Evolutionary conservation across 2,113 vertebrate genomes (phyloP), one percentile per base, ranked within the genome.

Genomic region (Melanocharis versteri): DNA sequence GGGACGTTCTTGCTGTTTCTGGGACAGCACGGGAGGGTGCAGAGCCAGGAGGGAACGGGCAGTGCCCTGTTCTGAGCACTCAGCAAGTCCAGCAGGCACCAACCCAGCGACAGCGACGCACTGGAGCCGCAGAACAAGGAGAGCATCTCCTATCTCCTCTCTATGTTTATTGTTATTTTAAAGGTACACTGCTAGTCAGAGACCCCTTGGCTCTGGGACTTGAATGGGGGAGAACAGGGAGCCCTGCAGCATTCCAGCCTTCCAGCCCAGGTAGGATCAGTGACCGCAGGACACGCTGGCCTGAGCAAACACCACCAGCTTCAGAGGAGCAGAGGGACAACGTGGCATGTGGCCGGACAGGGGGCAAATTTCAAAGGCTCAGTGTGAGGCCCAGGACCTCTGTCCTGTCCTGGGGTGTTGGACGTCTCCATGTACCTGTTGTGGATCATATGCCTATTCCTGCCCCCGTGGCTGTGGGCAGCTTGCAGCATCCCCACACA

Each of bases 81-180:
- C 24, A 27, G 71, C 15, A 4, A 42, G 54, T 22, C 71, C 89
- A 89, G 80, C 87, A 69, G 90, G 75, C 91, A 73, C 50, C 62
- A 31, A 14, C 82, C 70, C 81, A 47, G 37, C 14, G 5, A 39
- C 48, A 61, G 40, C 1, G 15, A 81, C 7, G 22, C 62, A 39
- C 44, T 3, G 2, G 50, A 71, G 35, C 51, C 8, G 3, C 57
- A 54, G 69, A 66, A 42, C 40, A 11, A 53, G 54, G 64, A 53
- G 23, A 14, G 1, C 5, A 12, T 50, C 76, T 73, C 35, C 65
- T 2, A 1, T 24, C 42, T 71, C 72, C 42, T 70, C 77, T 64
- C 84, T 30, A 10, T 3, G 13, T 96, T 96, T 96, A 96, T 95
- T 96, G 35, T 44, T 24, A 24, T 20, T 93, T 79, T 45, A 50